A percentile compares a stretch with the other conserved stretches of the same genome.
phyloP scores from a whole-genome alignment of 2,797 vertebrate genomes.

The Sebastes dallii region DNA sequence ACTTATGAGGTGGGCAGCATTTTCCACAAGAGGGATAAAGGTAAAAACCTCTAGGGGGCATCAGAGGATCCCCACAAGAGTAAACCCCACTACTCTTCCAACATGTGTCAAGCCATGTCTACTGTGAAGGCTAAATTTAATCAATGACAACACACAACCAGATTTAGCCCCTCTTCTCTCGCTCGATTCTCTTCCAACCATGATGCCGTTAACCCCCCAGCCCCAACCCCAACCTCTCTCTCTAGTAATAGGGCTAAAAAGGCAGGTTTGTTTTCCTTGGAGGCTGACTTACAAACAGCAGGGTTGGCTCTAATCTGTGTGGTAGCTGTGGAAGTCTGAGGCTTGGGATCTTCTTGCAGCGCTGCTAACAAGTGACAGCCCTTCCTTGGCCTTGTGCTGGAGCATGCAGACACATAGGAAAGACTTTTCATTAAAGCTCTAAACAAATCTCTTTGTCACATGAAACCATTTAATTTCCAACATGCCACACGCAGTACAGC shows the following conservation, averaged over 20 bases:
- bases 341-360: slow-evolving; percentile 38
- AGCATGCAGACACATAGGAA: slow-evolving; percentile 13
- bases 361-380: slow-evolving; percentile 32
- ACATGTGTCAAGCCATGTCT: slow-evolving; percentile 36
- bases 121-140: slow-evolving; percentile 45
- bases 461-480: slow-evolving; percentile 23
- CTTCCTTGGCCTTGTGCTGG: slow-evolving; percentile 8
- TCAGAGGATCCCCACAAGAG: slow-evolving; percentile 50
- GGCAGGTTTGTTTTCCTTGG: slow-evolving; percentile 74
- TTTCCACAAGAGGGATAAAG: slow-evolving; percentile 28
- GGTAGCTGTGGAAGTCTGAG: slow-evolving; percentile 59
- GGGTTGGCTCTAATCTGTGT: slow-evolving; percentile 57
- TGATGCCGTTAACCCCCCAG: slow-evolving; percentile 13
- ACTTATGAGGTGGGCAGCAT: slow-evolving; percentile 1
- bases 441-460: slow-evolving; percentile 42
- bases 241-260: slow-evolving; percentile 57
- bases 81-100: slow-evolving; percentile 15
- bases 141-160: slow-evolving; percentile 43
- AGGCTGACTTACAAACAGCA: slow-evolving; percentile 68
- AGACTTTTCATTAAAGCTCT: slow-evolving; percentile 40
- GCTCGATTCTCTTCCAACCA: slow-evolving; percentile 15
- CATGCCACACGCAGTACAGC: background rate
- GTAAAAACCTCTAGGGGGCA: slow-evolving; percentile 66
- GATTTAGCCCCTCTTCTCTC: slow-evolving; percentile 38
- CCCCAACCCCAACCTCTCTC: background rate